These are phyloP conservation scores for Lepetodrilus schrolli DNA, from an alignment of 2,888 invertebrate species.

Conservation along the genomic window DNA sequence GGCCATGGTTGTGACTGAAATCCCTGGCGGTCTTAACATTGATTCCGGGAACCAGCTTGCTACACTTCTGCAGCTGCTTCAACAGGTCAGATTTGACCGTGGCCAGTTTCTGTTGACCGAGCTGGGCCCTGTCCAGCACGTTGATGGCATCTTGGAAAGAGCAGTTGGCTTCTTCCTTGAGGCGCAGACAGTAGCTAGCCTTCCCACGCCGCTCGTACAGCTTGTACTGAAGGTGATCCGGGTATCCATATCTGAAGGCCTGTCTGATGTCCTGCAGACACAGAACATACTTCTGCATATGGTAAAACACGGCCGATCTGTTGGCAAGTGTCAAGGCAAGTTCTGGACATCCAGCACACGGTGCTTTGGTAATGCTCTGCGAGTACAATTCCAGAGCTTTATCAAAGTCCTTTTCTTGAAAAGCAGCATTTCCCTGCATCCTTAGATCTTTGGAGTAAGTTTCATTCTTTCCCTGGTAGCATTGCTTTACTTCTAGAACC, in stretches of 20 bases:
- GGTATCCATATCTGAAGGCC: constrained; percentile 79
- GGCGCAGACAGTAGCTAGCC: constrained; percentile 79
- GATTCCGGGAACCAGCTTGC: constrained; percentile 10
- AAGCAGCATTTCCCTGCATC: constrained; percentile 69
- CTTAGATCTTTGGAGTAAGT: constrained; percentile 66
- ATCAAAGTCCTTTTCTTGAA: constrained; percentile 61
- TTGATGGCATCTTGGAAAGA: constrained; percentile 58
- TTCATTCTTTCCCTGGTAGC: constrained; percentile 58
- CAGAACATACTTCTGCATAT: constrained; percentile 62
- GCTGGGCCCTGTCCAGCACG: constrained; percentile 3
- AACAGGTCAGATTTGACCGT: constrained; percentile 32
- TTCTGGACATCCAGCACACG: constrained; percentile 47
- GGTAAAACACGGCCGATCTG: constrained; percentile 70
- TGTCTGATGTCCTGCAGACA: constrained; percentile 67
- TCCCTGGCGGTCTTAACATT: constrained; percentile 31
- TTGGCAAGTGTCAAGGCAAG: constrained; percentile 69
- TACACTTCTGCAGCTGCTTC: constrained; percentile 36
- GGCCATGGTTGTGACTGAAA: constrained; percentile 43
- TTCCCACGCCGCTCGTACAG: constrained; percentile 81
- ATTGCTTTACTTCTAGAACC: constrained; percentile 49
- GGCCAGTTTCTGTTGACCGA: neutral
- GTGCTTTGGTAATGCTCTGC: constrained; percentile 59
- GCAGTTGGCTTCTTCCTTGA: constrained; percentile 74
- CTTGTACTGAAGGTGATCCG: constrained; percentile 80
- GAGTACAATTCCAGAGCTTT: constrained; percentile 65